Conservation (phyloP, 2,113 vertebrate genomes). For the Centropus unirufus region DNA sequence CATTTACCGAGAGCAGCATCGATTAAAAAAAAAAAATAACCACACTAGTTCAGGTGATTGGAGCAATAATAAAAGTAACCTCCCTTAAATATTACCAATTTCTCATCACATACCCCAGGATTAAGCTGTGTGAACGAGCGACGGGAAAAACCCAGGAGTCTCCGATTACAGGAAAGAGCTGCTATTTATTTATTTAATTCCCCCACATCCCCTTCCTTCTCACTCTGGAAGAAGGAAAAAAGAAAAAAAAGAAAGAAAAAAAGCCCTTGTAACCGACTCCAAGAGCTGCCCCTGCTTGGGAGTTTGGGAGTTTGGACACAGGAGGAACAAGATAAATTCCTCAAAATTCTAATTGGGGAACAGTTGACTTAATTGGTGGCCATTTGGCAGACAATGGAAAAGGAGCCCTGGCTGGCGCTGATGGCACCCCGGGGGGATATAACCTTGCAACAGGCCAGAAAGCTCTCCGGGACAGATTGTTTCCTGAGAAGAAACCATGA, state of each 20-base stretch:
- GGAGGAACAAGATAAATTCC: slow-evolving; percentile 90
- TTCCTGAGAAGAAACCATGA: slow-evolving; percentile 94
- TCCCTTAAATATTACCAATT: slow-evolving; percentile 64
- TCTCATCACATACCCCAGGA: slow-evolving; percentile 80
- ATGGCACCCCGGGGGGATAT: slow-evolving; percentile 92
- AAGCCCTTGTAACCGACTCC: slow-evolving; percentile 85
- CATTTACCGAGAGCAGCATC: background rate
- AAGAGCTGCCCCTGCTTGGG: slow-evolving; percentile 80
- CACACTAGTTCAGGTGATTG: slow-evolving; percentile 37
- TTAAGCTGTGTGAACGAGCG: slow-evolving; percentile 85
- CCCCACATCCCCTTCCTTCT: slow-evolving; percentile 46
- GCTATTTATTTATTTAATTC: slow-evolving; percentile 83
- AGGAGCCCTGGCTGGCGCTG: slow-evolving; percentile 86
- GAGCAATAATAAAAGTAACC: slow-evolving; percentile 35
- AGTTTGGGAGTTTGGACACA: slow-evolving; percentile 83
- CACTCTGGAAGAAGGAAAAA: background rate
- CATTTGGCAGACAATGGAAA: slow-evolving; percentile 96
- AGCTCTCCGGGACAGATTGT: slow-evolving; percentile 90
- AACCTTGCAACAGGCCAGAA: slow-evolving; percentile 89
- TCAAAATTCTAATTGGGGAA: slow-evolving; percentile 97
- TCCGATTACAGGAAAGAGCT: slow-evolving; percentile 93
- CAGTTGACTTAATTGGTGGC: slow-evolving; percentile 98
- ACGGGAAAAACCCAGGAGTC: slow-evolving; percentile 90
- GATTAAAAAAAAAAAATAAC: background rate
- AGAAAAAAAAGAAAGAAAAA: slow-evolving; percentile 64